Evolutionary conservation across 1,140 invertebrate genomes (phyloP), one percentile per base, ranked within the genome.

Genomic region (Lerema accius): DNA sequence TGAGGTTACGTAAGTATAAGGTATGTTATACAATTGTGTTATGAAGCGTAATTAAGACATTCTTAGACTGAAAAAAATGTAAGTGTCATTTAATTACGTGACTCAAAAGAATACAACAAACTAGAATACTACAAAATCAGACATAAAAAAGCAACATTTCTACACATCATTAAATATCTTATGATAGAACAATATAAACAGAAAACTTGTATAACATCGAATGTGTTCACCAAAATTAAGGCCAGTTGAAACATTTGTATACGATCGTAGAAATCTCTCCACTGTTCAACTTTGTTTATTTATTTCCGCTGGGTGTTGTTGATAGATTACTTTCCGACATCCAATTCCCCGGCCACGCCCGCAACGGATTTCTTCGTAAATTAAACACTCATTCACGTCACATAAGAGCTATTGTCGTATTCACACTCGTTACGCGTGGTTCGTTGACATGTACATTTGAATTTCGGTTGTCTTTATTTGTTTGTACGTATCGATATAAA

Each of bases 281-380:
- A 60, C 49, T 37, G 60, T 71, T 55, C 65, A 55, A 43, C 35
- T 78, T 74, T 76, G 72, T 83, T 80, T 80, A 73, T 73, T 82
- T 73, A 74, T 78, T 78, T 77, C 73, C 71, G 63, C 70, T 71
- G 73, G 73, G 70, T 69, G 58, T 67, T 67, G 76, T 76, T 78
- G 80, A 80, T 80, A 74, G 78, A 82, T 82, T 78, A 68, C 71
- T 74, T 78, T 72, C 65, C 64, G 65, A 67, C 69, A 65, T 59
- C 39, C 56, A 64, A 58, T 67, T 49, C 59, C 64, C 63, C 61
- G 51, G 53, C 67, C 61, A 48, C 67, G 48, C 63, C 56, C 35
- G 56, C 60, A 76, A 75, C 76, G 67, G 65, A 73, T 77, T 77
- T 71, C 68, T 72, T 69, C 68, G 60, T 67, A 68, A 73, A 74